These are phyloP conservation scores for Batillaria attramentaria DNA, from an alignment of 1,140 invertebrate species.

Conservation along the genomic window DNA sequence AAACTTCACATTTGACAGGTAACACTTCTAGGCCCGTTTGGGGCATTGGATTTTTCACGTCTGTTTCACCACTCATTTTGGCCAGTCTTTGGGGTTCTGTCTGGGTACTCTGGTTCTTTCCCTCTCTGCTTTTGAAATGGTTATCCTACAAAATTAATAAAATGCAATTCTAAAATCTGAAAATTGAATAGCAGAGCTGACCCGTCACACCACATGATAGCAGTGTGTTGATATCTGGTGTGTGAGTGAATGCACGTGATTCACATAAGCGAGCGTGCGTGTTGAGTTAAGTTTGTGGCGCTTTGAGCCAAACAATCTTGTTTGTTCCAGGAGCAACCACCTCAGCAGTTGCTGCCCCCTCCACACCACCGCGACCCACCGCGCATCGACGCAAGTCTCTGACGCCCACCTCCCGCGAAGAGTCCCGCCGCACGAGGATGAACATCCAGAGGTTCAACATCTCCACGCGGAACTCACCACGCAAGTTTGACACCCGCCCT, in stretches of 20 bases:
- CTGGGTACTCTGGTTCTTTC: neutral
- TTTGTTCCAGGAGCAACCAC: neutral
- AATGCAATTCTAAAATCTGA: too few relatives aligned
- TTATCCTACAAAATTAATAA: neutral
- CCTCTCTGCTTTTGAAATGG: too few relatives aligned
- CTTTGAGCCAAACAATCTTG: too few relatives aligned
- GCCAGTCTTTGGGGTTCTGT: neutral
- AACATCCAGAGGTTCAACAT: conserved; percentile 40
- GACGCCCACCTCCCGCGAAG: neutral
- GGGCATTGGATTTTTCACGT: neutral
- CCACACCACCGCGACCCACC: neutral
- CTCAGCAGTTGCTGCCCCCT: neutral
- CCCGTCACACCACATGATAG: too few relatives aligned
- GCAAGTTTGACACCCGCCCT: conserved; percentile 46
- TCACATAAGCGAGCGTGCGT: too few relatives aligned
- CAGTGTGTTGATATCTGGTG: too few relatives aligned
- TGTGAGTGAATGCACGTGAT: too few relatives aligned
- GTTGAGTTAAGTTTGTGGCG: too few relatives aligned
- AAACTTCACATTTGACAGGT: too few relatives aligned
- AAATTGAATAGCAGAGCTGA: too few relatives aligned
- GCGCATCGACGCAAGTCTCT: neutral
- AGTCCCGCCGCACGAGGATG: neutral
- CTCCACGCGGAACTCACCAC: conserved; percentile 48
- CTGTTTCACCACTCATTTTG: neutral
- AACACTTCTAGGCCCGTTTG: neutral